Percentiles rank a stretch among this genome's conserved stretches.
phyloP scores from a whole-genome alignment of 2,113 vertebrate genomes.

The Rhadina sibilatrix region DNA sequence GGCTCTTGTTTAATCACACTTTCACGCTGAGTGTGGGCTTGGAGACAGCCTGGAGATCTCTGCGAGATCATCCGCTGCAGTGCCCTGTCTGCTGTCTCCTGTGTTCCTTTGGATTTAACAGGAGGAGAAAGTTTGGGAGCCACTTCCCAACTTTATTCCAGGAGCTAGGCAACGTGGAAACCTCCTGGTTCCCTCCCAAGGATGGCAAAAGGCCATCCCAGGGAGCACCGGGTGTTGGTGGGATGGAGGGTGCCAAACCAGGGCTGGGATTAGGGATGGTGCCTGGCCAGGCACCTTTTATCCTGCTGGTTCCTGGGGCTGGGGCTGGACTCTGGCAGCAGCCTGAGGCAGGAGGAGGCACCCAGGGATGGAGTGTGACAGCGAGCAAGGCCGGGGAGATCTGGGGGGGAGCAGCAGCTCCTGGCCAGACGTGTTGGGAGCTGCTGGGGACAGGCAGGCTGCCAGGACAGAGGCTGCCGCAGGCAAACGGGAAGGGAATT shows the following conservation, averaged over 20 bases:
- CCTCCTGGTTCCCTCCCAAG: fast-evolving
- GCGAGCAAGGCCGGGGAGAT: not conserved
- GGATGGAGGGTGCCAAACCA: fast-evolving
- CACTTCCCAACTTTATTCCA: not conserved
- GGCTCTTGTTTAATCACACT: not conserved
- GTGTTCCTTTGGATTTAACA: not conserved
- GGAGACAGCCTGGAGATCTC: not conserved
- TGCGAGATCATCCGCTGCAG: fast-evolving
- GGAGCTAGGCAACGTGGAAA: fast-evolving
- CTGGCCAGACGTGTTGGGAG: not conserved
- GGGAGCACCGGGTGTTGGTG: fast-evolving
- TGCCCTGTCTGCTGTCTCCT: fast-evolving
- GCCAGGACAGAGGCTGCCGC: not conserved
- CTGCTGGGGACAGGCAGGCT: conserved; percentile 15
- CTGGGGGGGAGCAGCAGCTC: not conserved
- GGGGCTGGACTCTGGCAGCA: not conserved
- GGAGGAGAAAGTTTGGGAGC: not conserved
- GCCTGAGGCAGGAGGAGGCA: not conserved
- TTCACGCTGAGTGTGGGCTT: fast-evolving
- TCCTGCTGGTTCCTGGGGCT: not conserved
- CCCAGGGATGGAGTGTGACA: not conserved
- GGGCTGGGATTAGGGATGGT: not conserved
- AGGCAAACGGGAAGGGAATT: not conserved
- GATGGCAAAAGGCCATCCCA: not conserved
- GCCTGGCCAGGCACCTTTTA: not conserved